These are phyloP conservation scores for Octopus sinensis DNA, from an alignment of 1,140 invertebrate species.

Conservation along the genomic window DNA sequence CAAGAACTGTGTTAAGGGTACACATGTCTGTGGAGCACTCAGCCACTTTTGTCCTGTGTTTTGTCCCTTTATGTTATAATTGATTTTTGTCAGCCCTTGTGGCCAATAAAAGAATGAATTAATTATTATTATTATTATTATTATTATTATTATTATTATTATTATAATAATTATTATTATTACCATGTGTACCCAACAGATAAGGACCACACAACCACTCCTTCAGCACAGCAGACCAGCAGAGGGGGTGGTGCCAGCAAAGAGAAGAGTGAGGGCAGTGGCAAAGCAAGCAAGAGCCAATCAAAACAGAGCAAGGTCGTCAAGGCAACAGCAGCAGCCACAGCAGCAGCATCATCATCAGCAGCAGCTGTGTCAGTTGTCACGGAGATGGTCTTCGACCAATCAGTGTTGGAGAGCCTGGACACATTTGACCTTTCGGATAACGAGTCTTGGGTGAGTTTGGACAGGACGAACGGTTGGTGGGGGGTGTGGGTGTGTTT, in stretches of 20 bases:
- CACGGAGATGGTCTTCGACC: background rate
- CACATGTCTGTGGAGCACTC: no score
- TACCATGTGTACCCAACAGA: no score
- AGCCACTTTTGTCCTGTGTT: no score
- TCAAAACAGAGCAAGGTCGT: background rate
- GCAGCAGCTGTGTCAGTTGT: background rate
- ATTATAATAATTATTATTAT: no score
- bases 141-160: no score
- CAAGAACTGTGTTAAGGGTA: no score
- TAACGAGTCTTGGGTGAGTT: constrained; percentile 48
- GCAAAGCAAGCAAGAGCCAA: constrained; percentile 20
- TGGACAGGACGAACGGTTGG: background rate
- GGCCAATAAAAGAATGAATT: no score
- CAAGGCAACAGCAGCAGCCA: background rate
- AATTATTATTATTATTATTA: no score
- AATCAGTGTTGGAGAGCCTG: background rate
- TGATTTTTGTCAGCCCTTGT: no score
- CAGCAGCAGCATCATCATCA: background rate
- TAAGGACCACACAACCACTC: no score
- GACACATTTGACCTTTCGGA: constrained; percentile 41
- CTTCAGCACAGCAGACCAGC: no score
- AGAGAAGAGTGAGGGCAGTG: constrained; percentile 36
- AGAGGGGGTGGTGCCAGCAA: constrained; percentile 35
- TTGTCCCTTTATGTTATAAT: no score
- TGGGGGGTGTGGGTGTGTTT: background rate